Base-by-base conservation (phyloP, 2,113 vertebrate species). In the Syrmaticus mikado region DNA sequence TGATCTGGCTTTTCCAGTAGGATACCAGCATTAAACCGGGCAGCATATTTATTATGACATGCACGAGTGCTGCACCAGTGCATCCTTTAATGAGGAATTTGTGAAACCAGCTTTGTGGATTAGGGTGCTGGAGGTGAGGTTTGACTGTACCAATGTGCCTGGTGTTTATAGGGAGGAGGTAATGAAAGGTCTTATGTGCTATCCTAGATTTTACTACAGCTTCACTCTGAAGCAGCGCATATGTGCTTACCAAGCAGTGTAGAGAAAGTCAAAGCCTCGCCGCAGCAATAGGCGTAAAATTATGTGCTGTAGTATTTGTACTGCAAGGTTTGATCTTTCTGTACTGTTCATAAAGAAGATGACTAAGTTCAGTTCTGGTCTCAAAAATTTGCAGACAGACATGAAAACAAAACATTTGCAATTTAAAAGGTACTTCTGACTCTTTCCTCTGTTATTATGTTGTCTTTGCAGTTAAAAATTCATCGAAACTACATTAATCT, bases 1-100 rank as follows among this genome's bases (percentile, higher is more conserved):
- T 95, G 95, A 97, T 96, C 95, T 97, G 95, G 93, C 93, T 97
- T 96, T 96, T 97, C 93, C 96, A 91, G 82, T 93, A 86, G 94
- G 92, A 91, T 96, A 87, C 83, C 55, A 85, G 92, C 93, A 97
- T 96, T 94, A 96, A 96, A 90, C 90, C 85, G 88, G 95, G 90
- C 85, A 92, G 74, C 34, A 9, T 87, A 90, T 96, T 96, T 97
- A 85, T 94, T 93, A 40, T 25, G 0, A 76, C 88, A 62, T 82
- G 73, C 52, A 67, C 82, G 68, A 74, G 79, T 77, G 78, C 79
- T 0, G 20, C 80, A 61, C 53, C 85, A 82, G 60, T 85, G 91
- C 68, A 32, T 94, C 60, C 65, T 71, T 91, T 94, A 95, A 95
- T 95, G 81, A 96, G 83, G 83, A 88, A 92, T 95, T 93, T 94